Evolutionary conservation across 2,888 invertebrate genomes (phyloP), one percentile per base, ranked within the genome.

Genomic region (Gandaritis pyraliata): DNA sequence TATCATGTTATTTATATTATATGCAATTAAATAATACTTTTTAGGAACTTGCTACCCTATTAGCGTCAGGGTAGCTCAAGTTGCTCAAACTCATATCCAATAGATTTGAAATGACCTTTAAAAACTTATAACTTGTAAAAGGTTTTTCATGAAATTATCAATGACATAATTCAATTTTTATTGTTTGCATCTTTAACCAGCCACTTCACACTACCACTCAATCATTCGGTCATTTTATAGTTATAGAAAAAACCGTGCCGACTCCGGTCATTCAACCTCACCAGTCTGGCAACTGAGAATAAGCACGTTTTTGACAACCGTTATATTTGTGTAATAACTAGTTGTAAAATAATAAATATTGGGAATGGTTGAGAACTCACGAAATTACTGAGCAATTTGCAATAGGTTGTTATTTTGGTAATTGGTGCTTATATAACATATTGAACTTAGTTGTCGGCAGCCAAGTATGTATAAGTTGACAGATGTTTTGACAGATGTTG

Each of bases 221-320:
- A 43, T 33, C 56, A 54, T 38, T 38, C 54, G 18, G 30, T 16
- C 39, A 39, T 55, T 47, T 52, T 33, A 12, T 12, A 52, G 29
- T 46, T 46, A 55, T 55, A 38, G n/a, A 29, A 55, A 51, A 59
- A 54, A 63, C 63, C 75, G 78, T 76, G 80, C 76, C 83, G 77
- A 83, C 85, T 76, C 72, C 80, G 88, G 77, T 74, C 82, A 52
- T 81, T 83, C 76, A 85, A 80, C 85, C 72, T 71, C 66, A 83
- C 85, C 80, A 79, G 86, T 82, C 73, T 50, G 29, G 61, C 64
- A 69, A 72, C 68, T 74, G 72, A 61, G 59, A 54, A 73, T 72
- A 74, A 72, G 71, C 72, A 76, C 75, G 72, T 72, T 73, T 73
- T 70, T 69, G 57, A 38, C 55, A 64, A 61, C 81, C 80, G 81